Evolutionary conservation across 35 echinoderm and acorn worm genomes (phyloP).

Genomic region (Ophiothrix spiculata): DNA sequence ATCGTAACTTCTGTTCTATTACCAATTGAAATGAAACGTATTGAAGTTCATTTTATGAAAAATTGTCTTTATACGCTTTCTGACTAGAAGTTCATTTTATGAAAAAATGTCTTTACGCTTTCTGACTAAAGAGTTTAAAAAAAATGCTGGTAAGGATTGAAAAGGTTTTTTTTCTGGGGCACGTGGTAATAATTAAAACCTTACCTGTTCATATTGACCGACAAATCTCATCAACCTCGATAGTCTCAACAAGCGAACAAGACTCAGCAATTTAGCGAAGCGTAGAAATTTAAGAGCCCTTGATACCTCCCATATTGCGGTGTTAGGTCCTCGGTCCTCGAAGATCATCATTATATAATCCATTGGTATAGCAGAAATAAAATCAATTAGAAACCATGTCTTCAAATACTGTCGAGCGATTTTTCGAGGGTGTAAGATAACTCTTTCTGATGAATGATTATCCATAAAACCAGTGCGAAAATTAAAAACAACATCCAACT

Average conservation of each 20-base stretch:
- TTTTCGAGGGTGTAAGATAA: background rate
- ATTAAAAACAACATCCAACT: conserved; percentile 84
- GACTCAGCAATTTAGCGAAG: conserved; percentile 85
- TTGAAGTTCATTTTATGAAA: too few relatives aligned
- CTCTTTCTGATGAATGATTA: conserved; percentile 67
- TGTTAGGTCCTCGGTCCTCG: conserved; percentile 32
- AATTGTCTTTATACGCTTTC: too few relatives aligned
- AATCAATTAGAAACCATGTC: conserved; percentile 83
- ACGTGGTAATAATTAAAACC: too few relatives aligned
- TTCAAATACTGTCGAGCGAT: conserved; percentile 85
- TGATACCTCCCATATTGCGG: conserved; percentile 62
- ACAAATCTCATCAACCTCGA: conserved; percentile 85
- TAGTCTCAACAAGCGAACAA: conserved; percentile 72
- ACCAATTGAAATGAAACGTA: too few relatives aligned
- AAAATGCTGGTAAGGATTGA: too few relatives aligned
- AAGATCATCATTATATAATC: conserved; percentile 83
- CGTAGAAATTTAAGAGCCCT: conserved; percentile 72
- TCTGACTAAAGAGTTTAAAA: too few relatives aligned
- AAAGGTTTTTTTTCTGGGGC: too few relatives aligned
- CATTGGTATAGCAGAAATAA: conserved; percentile 85
- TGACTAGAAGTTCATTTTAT: too few relatives aligned
- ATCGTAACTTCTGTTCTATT: too few relatives aligned
- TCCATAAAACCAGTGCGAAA: conserved; percentile 85
- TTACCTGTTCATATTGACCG: conserved; percentile 91
- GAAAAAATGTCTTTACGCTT: too few relatives aligned